These are phyloP conservation scores for Chrysocyon brachyurus DNA, from an alignment of 2,797 vertebrate genomes.

Conservation along the genomic window DNA sequence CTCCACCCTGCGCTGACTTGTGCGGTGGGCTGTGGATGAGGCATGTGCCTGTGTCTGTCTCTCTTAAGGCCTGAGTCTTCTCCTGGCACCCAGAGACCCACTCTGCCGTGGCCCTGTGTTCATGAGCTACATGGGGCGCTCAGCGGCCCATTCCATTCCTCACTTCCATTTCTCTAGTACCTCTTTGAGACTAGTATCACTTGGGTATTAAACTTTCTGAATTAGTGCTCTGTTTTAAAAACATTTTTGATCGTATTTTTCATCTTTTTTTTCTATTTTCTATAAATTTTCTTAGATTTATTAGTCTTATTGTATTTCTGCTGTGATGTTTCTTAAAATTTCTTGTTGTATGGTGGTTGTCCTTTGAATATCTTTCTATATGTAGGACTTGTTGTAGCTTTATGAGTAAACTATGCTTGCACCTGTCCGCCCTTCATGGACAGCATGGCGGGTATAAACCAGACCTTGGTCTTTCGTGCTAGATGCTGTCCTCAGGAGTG, in stretches of 20 bases:
- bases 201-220: background rate
- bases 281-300: background rate
- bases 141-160: rapidly evolving
- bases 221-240: background rate
- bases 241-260: background rate
- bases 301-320: background rate
- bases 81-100: rapidly evolving
- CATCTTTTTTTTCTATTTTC: background rate
- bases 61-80: rapidly evolving
- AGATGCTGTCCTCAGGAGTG: rapidly evolving
- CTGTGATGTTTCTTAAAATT: background rate
- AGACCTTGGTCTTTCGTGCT: background rate
- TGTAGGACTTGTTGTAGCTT: rapidly evolving
- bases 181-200: background rate
- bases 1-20: rapidly evolving
- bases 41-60: background rate
- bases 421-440: no score
- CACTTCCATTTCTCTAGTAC: background rate
- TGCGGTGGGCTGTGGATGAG: rapidly evolving
- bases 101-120: no score
- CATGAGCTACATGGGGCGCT: rapidly evolving
- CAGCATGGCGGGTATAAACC: rapidly evolving
- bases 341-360: no score
- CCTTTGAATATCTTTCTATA: no score
- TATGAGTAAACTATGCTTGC: background rate